phyloP scores from a whole-genome alignment of 2,113 vertebrate genomes.

The Plecturocebus donacophilus region DNA sequence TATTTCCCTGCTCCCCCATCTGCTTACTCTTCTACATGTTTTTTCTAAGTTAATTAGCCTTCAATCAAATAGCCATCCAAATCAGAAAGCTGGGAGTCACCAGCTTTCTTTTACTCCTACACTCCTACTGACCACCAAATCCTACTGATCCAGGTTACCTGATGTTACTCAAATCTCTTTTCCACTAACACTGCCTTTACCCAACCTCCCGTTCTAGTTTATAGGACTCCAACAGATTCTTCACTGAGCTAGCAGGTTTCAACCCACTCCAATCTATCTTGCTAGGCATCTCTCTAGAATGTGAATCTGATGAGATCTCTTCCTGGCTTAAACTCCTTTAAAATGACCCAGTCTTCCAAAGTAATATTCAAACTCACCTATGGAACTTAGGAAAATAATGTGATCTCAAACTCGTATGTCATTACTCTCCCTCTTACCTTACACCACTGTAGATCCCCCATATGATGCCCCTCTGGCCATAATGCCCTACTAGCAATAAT shows the following conservation, averaged over 20 bases:
- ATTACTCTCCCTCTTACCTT: neutral
- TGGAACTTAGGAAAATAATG: neutral
- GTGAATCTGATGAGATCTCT: neutral
- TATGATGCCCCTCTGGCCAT: neutral
- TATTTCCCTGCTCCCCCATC: neutral
- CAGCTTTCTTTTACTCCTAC: neutral
- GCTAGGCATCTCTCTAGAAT: neutral
- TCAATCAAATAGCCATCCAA: neutral
- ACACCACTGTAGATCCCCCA: neutral
- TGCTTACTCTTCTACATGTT: neutral
- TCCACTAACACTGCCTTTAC: neutral
- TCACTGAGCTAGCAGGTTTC: neutral
- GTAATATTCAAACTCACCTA: slow-evolving; percentile 8
- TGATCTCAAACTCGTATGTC: neutral
- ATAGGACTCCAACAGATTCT: neutral
- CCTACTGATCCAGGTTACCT: neutral
- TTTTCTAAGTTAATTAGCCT: neutral
- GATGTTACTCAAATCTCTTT: neutral
- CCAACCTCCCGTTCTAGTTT: neutral
- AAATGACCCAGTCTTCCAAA: neutral
- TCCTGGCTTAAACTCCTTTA: slow-evolving; percentile 10
- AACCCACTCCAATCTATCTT: neutral
- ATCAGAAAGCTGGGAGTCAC: neutral
- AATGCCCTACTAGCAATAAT: neutral
- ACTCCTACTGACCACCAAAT: neutral